phyloP scores from a whole-genome alignment of 2,113 vertebrate genomes.

The human region DNA sequence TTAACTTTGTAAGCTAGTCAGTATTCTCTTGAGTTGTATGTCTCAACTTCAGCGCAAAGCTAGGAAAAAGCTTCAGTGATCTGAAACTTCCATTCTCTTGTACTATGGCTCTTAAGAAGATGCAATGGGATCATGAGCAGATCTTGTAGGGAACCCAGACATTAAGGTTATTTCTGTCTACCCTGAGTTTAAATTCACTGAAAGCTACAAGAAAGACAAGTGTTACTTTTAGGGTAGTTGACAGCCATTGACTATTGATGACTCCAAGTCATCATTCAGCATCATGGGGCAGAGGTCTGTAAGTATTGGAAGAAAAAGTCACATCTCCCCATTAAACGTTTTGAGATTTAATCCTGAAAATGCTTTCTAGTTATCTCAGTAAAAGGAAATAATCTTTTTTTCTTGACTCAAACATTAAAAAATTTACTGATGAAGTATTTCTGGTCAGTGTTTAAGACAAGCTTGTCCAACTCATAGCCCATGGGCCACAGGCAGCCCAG shows the following conservation, averaged over 20 bases:
- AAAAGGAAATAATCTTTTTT: not conserved
- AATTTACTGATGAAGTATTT: not conserved
- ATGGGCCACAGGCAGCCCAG: too few species aligned
- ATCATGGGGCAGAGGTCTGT: not conserved
- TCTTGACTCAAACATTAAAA: not conserved
- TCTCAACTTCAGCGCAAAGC: conserved; percentile 48
- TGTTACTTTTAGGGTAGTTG: not conserved
- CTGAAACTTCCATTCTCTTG: not conserved
- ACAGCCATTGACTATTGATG: not conserved
- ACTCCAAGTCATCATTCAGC: not conserved
- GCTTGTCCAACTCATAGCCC: too few species aligned
- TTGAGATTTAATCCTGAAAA: conserved; percentile 34
- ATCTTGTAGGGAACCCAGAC: not conserved
- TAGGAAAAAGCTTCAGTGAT: not conserved
- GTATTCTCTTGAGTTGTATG: not conserved
- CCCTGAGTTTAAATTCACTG: conserved; percentile 20
- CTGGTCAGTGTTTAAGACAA: not conserved
- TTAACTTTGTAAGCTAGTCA: conserved; percentile 64
- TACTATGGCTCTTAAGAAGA: not conserved
- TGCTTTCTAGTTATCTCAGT: not conserved
- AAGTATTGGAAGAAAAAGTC: not conserved
- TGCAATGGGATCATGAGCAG: not conserved
- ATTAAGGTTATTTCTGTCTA: not conserved
- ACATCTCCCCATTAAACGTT: not conserved
- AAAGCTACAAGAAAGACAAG: conserved; percentile 22